A percentile compares a stretch with the other conserved stretches of the same genome.
These are phyloP conservation scores for Nannobrachium achirus DNA, from an alignment of 2,113 vertebrate genomes.

Conservation along the genomic window DNA sequence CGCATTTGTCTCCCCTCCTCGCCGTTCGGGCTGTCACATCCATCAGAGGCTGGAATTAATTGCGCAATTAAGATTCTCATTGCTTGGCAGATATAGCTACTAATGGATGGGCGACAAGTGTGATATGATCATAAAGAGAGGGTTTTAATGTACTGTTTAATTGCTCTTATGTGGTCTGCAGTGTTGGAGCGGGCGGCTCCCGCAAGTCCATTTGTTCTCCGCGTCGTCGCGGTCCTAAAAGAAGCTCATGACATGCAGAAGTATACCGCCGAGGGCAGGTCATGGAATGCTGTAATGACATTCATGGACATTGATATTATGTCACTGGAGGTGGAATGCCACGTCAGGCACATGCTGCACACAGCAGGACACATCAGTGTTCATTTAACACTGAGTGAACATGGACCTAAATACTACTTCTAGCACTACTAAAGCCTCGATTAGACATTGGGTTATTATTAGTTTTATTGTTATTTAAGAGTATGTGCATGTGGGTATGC, in stretches of 20 bases:
- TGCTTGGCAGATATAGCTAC: constrained; percentile 77
- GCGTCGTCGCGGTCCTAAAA: background rate
- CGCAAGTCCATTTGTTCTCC: constrained; percentile 54
- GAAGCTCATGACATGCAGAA: constrained; percentile 23
- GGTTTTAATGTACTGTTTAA: constrained; percentile 84
- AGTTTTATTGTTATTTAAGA: no score
- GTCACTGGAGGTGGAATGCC: constrained; percentile 15
- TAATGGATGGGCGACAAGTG: constrained; percentile 82
- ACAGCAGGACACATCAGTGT: no score
- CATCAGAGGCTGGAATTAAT: constrained; percentile 79
- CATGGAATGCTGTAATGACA: constrained; percentile 34
- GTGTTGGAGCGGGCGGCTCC: constrained; percentile 53
- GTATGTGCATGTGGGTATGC: no score
- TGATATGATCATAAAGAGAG: constrained; percentile 80
- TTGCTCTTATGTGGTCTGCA: constrained; percentile 73
- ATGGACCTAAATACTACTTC: no score
- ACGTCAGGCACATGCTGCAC: constrained; percentile 21
- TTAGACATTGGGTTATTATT: no score
- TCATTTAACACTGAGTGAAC: no score
- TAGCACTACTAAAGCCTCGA: no score
- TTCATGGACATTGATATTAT: constrained; percentile 6
- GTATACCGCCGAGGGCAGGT: constrained; percentile 20
- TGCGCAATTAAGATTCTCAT: constrained; percentile 81
- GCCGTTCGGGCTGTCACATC: constrained; percentile 77
- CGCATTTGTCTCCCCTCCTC: constrained; percentile 64